Evolutionary conservation across 2,888 invertebrate species (phyloP).

Genomic region (Acheta domesticus): DNA sequence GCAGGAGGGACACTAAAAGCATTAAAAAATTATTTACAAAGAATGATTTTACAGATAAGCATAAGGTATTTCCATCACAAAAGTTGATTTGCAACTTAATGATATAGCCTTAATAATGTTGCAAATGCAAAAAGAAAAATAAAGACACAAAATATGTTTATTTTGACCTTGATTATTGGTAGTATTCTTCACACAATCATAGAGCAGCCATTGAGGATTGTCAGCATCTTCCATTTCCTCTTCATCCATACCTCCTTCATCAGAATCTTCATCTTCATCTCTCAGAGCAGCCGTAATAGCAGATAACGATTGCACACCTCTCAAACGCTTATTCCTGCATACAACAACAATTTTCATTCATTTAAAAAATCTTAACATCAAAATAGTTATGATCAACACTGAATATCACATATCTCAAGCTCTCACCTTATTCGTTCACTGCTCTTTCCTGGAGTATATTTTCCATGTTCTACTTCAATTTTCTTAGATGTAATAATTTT

Average conservation of each 20-base stretch:
- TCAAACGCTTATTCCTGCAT: conserved; percentile 46
- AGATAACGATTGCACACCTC: conserved; percentile 54
- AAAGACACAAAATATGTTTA: neutral
- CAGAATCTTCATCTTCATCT: conserved; percentile 61
- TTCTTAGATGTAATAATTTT: conserved; percentile 71
- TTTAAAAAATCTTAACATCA: conserved; percentile 12
- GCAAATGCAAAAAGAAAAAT: neutral
- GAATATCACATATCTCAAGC: too few species aligned
- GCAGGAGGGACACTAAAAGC: too few species aligned
- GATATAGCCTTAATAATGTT: too few species aligned
- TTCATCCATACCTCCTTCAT: conserved; percentile 58
- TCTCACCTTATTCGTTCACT: conserved; percentile 64
- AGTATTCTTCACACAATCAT: conserved; percentile 72
- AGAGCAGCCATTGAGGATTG: conserved; percentile 87
- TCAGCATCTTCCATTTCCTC: conserved; percentile 55
- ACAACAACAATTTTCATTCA: conserved; percentile 22
- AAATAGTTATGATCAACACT: neutral
- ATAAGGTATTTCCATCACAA: too few species aligned
- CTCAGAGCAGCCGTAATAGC: conserved; percentile 59
- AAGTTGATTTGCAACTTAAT: too few species aligned
- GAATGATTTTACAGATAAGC: too few species aligned
- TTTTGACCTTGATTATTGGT: conserved; percentile 49
- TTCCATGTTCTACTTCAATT: conserved; percentile 69
- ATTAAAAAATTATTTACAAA: too few species aligned
- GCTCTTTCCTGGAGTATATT: conserved; percentile 58